A percentile compares a stretch with the other conserved stretches of the same genome.
These are phyloP conservation scores for Microchrysa polita DNA, from an alignment of 2,888 invertebrate species.

Conservation along the genomic window DNA sequence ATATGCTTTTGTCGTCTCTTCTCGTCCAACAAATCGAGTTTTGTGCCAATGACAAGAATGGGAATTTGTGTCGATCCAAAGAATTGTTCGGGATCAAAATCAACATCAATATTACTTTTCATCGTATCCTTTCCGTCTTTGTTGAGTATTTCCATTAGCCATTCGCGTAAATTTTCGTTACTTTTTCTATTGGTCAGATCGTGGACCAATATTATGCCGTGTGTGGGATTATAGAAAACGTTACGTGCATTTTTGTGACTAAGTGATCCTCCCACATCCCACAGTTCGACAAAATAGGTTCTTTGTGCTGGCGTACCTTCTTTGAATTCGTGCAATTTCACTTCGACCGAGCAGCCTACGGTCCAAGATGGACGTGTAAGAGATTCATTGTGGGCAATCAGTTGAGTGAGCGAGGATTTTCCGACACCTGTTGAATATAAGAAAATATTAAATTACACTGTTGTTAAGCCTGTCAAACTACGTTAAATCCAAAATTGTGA, in stretches of 20 bases:
- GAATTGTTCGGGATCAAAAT: constrained; percentile 89
- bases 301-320: constrained; percentile 93
- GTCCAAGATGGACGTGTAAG: constrained; percentile 92
- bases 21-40: constrained; percentile 85
- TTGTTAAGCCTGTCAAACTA: no score
- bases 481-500: no score
- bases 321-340: constrained; percentile 93
- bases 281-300: constrained; percentile 92
- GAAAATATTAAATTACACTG: not conserved
- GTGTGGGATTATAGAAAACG: constrained; percentile 92
- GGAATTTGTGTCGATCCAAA: constrained; percentile 90
- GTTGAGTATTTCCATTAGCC: constrained; percentile 90
- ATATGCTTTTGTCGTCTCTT: constrained; percentile 68
- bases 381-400: constrained; percentile 89
- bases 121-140: constrained; percentile 70
- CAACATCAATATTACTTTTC: constrained; percentile 54
- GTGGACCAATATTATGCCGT: constrained; percentile 96
- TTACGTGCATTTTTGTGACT: constrained; percentile 92
- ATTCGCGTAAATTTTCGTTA: constrained; percentile 90
- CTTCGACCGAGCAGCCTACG: constrained; percentile 94
- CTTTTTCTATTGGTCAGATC: constrained; percentile 97
- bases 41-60: constrained; percentile 93
- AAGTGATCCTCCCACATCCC: constrained; percentile 96
- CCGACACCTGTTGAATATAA: constrained; percentile 79
- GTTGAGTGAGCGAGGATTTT: constrained; percentile 92